Evolutionary conservation across 2,888 invertebrate genomes (phyloP).

Genomic region (Megamerina dolium): DNA sequence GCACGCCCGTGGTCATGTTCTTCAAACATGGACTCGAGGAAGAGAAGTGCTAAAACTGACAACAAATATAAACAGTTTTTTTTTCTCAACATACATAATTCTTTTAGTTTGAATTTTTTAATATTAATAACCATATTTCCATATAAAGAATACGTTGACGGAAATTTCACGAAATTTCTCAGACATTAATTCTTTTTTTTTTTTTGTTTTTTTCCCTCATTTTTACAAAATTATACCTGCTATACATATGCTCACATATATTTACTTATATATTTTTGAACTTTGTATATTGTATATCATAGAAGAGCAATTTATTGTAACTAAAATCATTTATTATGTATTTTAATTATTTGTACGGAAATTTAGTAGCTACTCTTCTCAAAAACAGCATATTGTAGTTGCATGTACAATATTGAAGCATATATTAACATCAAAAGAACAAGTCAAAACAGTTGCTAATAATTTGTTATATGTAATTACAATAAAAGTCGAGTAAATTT

Average conservation of each 20-base stretch:
- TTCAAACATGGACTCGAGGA: constrained; percentile 93
- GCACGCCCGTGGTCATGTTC: constrained; percentile 86
- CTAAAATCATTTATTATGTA: constrained; percentile 16
- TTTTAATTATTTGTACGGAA: constrained; percentile 15
- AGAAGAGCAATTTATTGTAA: constrained; percentile 14
- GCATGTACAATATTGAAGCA: no score
- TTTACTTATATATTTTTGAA: constrained; percentile 10
- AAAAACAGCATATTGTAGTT: neutral
- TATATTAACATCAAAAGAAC: no score
- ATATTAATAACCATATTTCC: constrained; percentile 5
- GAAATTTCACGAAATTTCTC: no score
- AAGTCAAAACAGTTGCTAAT: no score
- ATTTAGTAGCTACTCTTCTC: constrained; percentile 6
- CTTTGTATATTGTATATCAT: constrained; percentile 1
- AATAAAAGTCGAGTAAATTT: constrained; percentile 13
- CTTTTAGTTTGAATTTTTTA: constrained; percentile 23
- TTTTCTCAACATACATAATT: constrained; percentile 18
- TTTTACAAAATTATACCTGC: neutral
- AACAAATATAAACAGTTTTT: constrained; percentile 11
- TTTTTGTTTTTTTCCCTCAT: neutral
- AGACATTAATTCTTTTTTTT: neutral
- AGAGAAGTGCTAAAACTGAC: constrained; percentile 75
- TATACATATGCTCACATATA: no score
- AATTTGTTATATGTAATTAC: neutral
- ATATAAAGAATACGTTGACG: no score